A percentile compares a stretch with the other conserved stretches of the same genome.
Conservation (phyloP, 2,113 vertebrate genomes). For the Gnathochromis pfefferi region DNA sequence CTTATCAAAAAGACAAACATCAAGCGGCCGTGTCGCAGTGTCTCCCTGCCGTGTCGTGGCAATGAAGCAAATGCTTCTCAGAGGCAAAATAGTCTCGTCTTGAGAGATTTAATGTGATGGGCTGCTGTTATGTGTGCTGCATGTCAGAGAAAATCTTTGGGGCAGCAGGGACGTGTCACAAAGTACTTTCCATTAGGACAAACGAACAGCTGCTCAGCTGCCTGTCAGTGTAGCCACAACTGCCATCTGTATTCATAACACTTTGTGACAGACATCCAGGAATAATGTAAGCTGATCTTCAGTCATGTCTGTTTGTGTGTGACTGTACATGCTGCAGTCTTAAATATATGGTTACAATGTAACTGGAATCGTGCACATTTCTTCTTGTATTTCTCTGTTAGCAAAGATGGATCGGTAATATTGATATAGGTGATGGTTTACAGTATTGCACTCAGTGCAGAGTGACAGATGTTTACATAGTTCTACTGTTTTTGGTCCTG, state of each 20-base stretch:
- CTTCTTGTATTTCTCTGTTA: neutral
- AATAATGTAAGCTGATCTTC: constrained; percentile 47
- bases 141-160: constrained; percentile 43
- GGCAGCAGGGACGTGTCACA: constrained; percentile 65
- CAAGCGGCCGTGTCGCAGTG: neutral
- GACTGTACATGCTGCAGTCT: neutral
- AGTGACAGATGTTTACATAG: neutral
- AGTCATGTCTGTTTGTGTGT: neutral
- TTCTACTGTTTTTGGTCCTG: neutral
- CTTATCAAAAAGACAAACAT: neutral
- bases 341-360: neutral
- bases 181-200: constrained; percentile 78
- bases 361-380: neutral
- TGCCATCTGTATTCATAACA: constrained; percentile 82
- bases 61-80: neutral
- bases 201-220: constrained; percentile 83
- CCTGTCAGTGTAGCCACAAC: constrained; percentile 42
- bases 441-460: neutral
- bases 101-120: constrained; percentile 22
- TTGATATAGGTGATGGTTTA: neutral
- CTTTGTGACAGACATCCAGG: constrained; percentile 76
- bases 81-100: constrained; percentile 1
- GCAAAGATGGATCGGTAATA: neutral
- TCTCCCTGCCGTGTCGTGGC: neutral
- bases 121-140: neutral